Base-by-base conservation (phyloP, 1,140 invertebrate species). In the Drosophila littoralis region DNA sequence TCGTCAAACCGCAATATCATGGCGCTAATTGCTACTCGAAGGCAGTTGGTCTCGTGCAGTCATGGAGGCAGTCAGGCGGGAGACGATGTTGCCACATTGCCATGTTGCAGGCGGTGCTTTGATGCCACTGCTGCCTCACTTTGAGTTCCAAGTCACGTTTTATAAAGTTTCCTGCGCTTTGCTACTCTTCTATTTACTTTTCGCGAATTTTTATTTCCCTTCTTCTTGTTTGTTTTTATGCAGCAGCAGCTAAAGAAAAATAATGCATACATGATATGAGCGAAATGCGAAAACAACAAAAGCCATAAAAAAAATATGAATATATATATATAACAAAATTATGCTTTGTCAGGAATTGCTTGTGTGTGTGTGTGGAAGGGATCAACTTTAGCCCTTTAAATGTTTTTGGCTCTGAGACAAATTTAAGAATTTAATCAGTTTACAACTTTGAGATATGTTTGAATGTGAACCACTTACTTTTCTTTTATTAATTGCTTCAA, bases 1-100 rank as follows among this genome's bases (percentile, higher is more conserved):
- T 75, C 85, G 51, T 36, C 48, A 63, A 84, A 86, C 79, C 82
- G 79, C 82, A 86, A 86, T 81, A 86, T 85, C 82, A 85, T 86
- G 71, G 82, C 67, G 82, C 76, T 85, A 85, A 85, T 85, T 85
- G 82, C 82, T 77, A 79, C 78, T 85, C 78, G 61, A 78, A 82
- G 61, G 17, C 50, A 48, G 65, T 69, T 73, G 58, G 45, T 32
- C 38, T 17, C 51, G 50, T 36, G 38, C 7, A 46, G 46, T 57
- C 33, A 33, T 52, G 52, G 43, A 60, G 40, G 35, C 36, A 58
- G 51, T 42, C 57, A 17, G 43, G 45, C 43, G 28, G 54, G 13
- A 54, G 54, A 33, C 35, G 63, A 57, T 15, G 15, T 28, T 38
- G 63, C 48, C 38, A 60, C 17, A 15, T 63, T 68, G 66, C 50